Evolutionary conservation across 1,140 invertebrate genomes (phyloP).

Genomic region (Drosophila quadrilineata): DNA sequence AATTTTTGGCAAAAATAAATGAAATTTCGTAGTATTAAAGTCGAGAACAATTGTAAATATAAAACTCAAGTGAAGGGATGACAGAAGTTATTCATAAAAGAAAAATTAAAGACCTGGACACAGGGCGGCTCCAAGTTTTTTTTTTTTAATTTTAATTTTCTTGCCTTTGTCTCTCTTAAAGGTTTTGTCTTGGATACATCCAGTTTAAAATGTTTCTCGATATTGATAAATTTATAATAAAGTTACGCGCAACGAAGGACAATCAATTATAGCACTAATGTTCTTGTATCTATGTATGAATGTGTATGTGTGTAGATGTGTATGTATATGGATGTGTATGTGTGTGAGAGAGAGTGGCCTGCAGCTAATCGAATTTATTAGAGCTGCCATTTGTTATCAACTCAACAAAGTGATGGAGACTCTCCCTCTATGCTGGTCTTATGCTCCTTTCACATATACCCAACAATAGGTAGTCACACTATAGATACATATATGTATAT

Average conservation of each 20-base stretch:
- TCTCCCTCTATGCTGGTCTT: conserved; percentile 6
- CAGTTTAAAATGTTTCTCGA: conserved; percentile 8
- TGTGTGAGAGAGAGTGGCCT: conserved; percentile 37
- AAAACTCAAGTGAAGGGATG: too few species aligned
- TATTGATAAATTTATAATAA: conserved; percentile 60
- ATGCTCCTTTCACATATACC: conserved; percentile 1
- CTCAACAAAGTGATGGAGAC: conserved; percentile 34
- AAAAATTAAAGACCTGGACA: too few species aligned
- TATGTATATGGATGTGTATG: conserved; percentile 9
- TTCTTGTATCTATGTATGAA: too few species aligned
- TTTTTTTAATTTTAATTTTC: too few species aligned
- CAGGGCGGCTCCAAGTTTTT: too few species aligned
- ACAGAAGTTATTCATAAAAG: too few species aligned
- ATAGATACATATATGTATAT: neutral
- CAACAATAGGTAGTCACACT: conserved; percentile 26
- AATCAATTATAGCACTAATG: conserved; percentile 60
- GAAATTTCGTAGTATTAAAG: too few species aligned
- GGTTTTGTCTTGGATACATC: neutral
- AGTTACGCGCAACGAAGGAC: conserved; percentile 57
- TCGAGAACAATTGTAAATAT: too few species aligned
- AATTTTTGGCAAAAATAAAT: too few species aligned
- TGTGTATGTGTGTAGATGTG: conserved; percentile 13
- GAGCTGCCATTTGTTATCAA: conserved; percentile 49
- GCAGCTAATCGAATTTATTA: conserved; percentile 77
- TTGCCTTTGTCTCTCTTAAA: conserved; percentile 4